Evolutionary conservation across 2,888 invertebrate genomes (phyloP).

Genomic region (Phlogophora meticulosa): DNA sequence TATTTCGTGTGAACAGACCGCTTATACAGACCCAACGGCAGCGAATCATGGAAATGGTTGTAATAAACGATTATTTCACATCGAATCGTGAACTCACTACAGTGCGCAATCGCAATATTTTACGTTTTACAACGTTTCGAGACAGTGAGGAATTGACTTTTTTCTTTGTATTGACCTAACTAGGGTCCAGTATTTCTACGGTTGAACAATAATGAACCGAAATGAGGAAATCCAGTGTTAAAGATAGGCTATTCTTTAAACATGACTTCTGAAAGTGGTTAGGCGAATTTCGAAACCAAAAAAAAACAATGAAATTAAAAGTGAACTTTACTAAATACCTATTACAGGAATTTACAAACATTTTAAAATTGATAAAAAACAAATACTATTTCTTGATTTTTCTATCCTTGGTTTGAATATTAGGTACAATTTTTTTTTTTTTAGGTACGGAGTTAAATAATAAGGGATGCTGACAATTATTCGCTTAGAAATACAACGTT

Average conservation of each 20-base stretch:
- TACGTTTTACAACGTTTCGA: slow-evolving; percentile 38
- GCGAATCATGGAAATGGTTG: slow-evolving; percentile 39
- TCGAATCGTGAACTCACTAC: slow-evolving; percentile 41
- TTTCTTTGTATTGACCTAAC: slow-evolving; percentile 25
- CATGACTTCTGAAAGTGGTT: background rate
- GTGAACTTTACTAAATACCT: background rate
- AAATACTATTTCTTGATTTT: too few relatives aligned
- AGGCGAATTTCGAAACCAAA: background rate
- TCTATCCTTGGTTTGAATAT: too few relatives aligned
- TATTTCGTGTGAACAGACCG: slow-evolving; percentile 10
- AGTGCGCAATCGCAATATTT: slow-evolving; percentile 46
- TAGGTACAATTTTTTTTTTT: too few relatives aligned
- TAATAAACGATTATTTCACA: slow-evolving; percentile 50
- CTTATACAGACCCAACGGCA: slow-evolving; percentile 6
- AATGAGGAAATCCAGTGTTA: background rate
- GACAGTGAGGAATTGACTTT: slow-evolving; percentile 41
- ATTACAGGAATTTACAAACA: background rate
- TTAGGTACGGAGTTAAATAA: too few relatives aligned
- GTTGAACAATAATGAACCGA: slow-evolving; percentile 16
- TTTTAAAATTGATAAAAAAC: too few relatives aligned
- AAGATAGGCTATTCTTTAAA: background rate
- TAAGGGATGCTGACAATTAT: too few relatives aligned
- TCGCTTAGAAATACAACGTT: too few relatives aligned
- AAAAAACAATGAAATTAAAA: background rate
- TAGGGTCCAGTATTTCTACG: background rate